These are phyloP conservation scores for Forbesichthys papilliferus DNA, from an alignment of 2,113 vertebrate genomes.

Conservation along the genomic window DNA sequence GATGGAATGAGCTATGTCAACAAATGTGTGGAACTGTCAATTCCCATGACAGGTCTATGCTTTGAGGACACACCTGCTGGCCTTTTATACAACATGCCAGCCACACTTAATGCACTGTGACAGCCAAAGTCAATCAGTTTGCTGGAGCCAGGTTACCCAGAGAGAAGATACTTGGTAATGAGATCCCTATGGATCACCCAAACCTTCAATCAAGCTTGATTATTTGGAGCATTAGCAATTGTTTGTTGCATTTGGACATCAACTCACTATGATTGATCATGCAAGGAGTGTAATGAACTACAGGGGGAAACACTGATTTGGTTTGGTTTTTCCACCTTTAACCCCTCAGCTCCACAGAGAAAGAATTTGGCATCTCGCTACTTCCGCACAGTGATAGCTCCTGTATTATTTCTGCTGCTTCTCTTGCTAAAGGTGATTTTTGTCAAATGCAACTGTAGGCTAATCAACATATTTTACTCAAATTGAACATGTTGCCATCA, in stretches of 20 bases:
- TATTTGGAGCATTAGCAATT: conserved; percentile 5
- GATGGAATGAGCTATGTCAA: conserved; percentile 12
- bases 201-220: conserved; percentile 52
- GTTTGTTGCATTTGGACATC: conserved; percentile 27
- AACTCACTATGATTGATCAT: conserved; percentile 42
- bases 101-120: conserved; percentile 35
- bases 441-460: too few relatives aligned
- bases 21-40: conserved; percentile 28
- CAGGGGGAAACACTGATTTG: conserved; percentile 42
- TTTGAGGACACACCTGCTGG: conserved; percentile 44
- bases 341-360: background rate
- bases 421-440: background rate
- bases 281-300: conserved; percentile 41
- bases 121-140: conserved; percentile 43
- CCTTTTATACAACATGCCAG: conserved; percentile 25
- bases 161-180: conserved; percentile 57
- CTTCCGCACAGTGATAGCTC: background rate
- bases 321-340: conserved; percentile 27
- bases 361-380: background rate
- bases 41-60: conserved; percentile 2
- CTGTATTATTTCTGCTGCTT: background rate
- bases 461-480: too few relatives aligned
- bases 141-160: conserved; percentile 31
- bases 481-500: too few relatives aligned
- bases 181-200: conserved; percentile 50